Evolutionary conservation across 2,797 vertebrate genomes (phyloP).

Genomic region (Characodon lateralis): DNA sequence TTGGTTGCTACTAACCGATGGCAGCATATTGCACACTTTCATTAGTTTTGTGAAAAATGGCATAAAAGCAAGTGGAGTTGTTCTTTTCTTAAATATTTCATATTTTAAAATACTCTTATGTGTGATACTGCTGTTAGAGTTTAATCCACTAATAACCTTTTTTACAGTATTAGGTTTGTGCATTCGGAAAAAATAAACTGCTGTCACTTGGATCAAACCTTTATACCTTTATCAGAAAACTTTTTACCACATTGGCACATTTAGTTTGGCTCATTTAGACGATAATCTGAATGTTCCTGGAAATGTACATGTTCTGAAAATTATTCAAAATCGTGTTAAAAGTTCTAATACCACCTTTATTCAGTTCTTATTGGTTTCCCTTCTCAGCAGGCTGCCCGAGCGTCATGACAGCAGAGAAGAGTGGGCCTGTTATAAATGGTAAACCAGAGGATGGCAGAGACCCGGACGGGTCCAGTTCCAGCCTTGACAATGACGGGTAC

Average conservation of each 20-base stretch:
- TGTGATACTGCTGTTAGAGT: not conserved
- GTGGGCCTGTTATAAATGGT: slow-evolving; percentile 92
- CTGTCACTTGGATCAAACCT: not conserved
- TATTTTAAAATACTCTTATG: not conserved
- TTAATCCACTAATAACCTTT: not conserved
- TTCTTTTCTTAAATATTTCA: not conserved
- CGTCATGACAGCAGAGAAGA: slow-evolving; percentile 98
- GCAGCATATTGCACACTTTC: not conserved
- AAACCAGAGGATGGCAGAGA: slow-evolving; percentile 92
- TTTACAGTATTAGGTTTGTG: not conserved
- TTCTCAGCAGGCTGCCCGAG: slow-evolving; percentile 80
- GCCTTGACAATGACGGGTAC: slow-evolving; percentile 85
- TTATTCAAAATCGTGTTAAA: slow-evolving; percentile 20
- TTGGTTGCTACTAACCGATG: not conserved
- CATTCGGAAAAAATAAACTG: not conserved
- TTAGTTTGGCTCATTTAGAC: slow-evolving; percentile 35
- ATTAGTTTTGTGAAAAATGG: not conserved
- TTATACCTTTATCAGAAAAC: not conserved
- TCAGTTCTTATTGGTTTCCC: slow-evolving; percentile 4
- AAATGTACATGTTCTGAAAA: slow-evolving; percentile 30
- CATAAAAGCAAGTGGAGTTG: not conserved
- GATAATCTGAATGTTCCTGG: slow-evolving; percentile 22
- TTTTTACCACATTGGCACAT: slow-evolving; percentile 29
- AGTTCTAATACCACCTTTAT: slow-evolving; percentile 29
- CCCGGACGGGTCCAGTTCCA: slow-evolving; percentile 85